Evolutionary conservation across 2,888 invertebrate species (phyloP).

Genomic region (Trachelus tabidus): DNA sequence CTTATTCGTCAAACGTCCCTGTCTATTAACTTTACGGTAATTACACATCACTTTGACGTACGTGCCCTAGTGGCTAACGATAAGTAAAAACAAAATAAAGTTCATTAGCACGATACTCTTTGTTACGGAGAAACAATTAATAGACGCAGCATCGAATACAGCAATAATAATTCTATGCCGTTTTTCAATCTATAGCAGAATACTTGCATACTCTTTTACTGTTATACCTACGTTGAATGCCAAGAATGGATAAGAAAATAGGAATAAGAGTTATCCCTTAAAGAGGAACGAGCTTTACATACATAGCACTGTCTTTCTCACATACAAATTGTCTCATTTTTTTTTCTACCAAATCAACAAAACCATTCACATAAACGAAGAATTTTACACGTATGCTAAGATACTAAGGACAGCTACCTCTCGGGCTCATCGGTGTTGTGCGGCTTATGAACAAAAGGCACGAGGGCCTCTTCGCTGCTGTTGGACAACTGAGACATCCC

Average conservation of each 20-base stretch:
- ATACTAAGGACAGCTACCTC: conserved; percentile 38
- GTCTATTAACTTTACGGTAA: not conserved
- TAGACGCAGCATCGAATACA: not conserved
- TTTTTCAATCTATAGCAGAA: not conserved
- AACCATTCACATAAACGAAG: not conserved
- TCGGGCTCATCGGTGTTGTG: conserved; percentile 52
- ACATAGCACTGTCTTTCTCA: not conserved
- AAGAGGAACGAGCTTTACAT: not conserved
- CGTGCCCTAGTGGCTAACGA: not conserved
- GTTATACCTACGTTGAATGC: not conserved
- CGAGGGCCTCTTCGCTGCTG: conserved; percentile 62
- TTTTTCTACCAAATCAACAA: not conserved
- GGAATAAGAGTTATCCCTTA: not conserved
- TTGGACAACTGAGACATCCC: conserved; percentile 64
- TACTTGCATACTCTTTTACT: not conserved
- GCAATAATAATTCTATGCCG: not conserved
- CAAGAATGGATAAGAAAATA: not conserved
- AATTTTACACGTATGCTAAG: not conserved
- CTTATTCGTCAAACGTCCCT: not conserved
- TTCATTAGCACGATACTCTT: not conserved
- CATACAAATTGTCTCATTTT: not conserved
- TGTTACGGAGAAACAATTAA: not conserved
- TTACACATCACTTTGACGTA: not conserved
- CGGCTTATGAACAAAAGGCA: conserved; percentile 58
- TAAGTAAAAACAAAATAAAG: not conserved